Evolutionary conservation across 2,888 invertebrate species (phyloP).

Genomic region (Caenorhabditis japonica): DNA sequence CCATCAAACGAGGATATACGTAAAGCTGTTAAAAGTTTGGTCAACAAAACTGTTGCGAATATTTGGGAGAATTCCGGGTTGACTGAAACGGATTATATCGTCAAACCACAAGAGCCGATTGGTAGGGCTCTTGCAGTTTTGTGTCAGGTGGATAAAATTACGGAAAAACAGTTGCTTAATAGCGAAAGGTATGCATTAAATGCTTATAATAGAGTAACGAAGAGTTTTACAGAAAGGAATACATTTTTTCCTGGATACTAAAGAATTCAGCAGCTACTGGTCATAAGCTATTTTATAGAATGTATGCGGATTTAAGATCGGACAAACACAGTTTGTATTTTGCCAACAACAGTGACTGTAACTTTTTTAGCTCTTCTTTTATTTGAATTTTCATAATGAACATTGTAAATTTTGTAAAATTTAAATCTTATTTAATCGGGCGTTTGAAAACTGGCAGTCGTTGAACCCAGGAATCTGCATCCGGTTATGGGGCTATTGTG

Average conservation of each 20-base stretch:
- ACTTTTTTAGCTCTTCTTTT: conserved; percentile 33
- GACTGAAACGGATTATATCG: background rate
- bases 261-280: conserved; percentile 62
- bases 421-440: too few species aligned
- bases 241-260: conserved; percentile 66
- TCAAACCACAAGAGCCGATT: conserved; percentile 44
- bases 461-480: too few species aligned
- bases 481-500: too few species aligned
- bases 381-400: conserved; percentile 4
- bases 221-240: conserved; percentile 51
- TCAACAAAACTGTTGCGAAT: conserved; percentile 10
- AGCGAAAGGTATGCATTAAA: conserved; percentile 10
- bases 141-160: conserved; percentile 17
- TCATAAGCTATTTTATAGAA: conserved; percentile 63
- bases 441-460: too few species aligned
- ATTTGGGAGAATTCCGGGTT: conserved; percentile 1
- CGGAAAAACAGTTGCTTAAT: conserved; percentile 9
- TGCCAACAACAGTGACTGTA: conserved; percentile 25
- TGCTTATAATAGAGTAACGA: too few species aligned
- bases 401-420: too few species aligned
- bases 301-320: conserved; percentile 63
- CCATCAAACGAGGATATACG: conserved; percentile 8
- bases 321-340: conserved; percentile 40
- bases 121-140: conserved; percentile 34
- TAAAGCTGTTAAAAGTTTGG: conserved; percentile 9